A percentile compares a stretch with the other conserved stretches of the same genome.
phyloP scores from a whole-genome alignment of 2,888 invertebrate genomes.

The Dynastes grantii region DNA sequence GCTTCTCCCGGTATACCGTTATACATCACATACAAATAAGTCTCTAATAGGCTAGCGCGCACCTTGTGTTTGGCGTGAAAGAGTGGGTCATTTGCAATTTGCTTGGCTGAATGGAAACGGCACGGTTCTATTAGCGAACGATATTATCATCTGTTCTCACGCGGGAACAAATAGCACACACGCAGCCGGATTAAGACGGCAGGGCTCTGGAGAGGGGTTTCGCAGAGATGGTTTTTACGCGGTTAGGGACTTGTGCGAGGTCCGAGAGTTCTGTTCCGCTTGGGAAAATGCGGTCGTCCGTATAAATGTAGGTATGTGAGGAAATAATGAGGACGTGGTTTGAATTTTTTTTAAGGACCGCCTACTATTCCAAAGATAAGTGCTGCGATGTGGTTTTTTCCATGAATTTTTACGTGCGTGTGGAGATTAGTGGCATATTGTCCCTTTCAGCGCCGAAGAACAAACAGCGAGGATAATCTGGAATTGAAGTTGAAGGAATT shows the following conservation, averaged over 20 bases:
- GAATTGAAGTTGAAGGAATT: too few relatives aligned
- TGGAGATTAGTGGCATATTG: not conserved
- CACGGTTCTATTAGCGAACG: constrained; percentile 33
- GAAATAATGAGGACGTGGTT: not conserved
- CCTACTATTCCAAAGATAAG: not conserved
- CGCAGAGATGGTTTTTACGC: not conserved
- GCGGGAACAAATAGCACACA: constrained; percentile 37
- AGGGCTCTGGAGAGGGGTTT: too few relatives aligned
- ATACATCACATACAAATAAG: not conserved
- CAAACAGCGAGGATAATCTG: not conserved
- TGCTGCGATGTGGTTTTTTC: not conserved
- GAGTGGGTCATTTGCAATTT: constrained; percentile 33
- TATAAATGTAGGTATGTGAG: not conserved
- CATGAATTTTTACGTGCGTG: constrained; percentile 20
- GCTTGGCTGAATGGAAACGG: constrained; percentile 23
- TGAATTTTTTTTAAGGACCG: constrained; percentile 8
- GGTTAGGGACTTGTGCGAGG: not conserved
- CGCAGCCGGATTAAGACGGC: not conserved
- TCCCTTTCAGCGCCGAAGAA: not conserved
- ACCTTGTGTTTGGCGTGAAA: constrained; percentile 7
- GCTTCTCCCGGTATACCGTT: not conserved
- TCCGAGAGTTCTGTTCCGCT: not conserved
- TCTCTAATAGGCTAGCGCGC: not conserved
- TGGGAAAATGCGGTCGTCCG: not conserved
- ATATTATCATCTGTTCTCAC: constrained; percentile 29